Evolutionary conservation across 1,140 invertebrate species (phyloP), one percentile per base, ranked within the genome.

Genomic region (Eueides isabella): DNA sequence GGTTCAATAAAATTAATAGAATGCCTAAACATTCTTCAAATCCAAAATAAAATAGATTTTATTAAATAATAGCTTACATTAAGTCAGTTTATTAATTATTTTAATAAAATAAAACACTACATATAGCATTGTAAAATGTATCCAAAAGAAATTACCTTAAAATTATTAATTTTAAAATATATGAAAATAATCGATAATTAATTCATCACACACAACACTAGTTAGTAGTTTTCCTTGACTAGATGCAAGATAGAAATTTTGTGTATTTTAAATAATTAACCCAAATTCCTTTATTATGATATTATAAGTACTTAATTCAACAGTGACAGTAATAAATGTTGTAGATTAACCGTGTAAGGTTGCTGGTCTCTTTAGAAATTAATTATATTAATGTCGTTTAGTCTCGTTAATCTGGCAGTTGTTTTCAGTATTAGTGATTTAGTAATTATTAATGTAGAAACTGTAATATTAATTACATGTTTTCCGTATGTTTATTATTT

Each of bases 191-290:
- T 12, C 1, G 9, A 55, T 55, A 2, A 44, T 23, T 44, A 41
- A 41, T 16, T 41, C 0, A 19, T 19, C 5, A 55, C 16, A 23
- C 16, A 23, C 9, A 26, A 23, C 44, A 23, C 44, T 55, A 23
- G 7, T 11, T 55, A 55, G 48, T 2, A 55, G 48, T 55, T 55
- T 55, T 55, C 48, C 48, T 55, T 55, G 48, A 55, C 48, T 55
- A 55, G 48, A 23, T 55, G 48, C 1, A n/a, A 55, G 19, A 55
- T 23, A 55, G 19, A 55, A 55, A 23, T 55, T 55, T 55, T 55
- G 48, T 55, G 19, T 23, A 55, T 55, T 26, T 55, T 1, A 55
- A 55, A 23, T 19, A 55, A 23, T 44, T 55, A 26, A 55, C 48
- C 48, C 48, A 55, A 55, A 55, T 55, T 26, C 48, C 48, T 11